These are phyloP conservation scores for Apeira syringaria DNA, from an alignment of 2,888 invertebrate genomes.

Conservation along the genomic window DNA sequence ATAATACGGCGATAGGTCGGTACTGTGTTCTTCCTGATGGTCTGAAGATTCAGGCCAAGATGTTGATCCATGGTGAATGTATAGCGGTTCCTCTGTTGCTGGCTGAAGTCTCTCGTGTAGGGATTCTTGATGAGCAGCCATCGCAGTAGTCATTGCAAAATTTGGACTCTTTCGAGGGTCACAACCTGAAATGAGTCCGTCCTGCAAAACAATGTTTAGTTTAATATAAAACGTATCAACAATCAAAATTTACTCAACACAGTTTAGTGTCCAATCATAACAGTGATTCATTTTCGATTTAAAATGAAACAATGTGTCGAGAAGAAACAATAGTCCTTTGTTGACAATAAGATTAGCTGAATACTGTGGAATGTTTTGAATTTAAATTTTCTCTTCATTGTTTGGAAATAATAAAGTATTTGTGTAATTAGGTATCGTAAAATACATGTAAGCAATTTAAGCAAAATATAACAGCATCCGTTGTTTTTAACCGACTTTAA, in stretches of 20 bases:
- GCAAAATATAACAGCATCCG: slow-evolving; percentile 14
- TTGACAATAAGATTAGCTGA: slow-evolving; percentile 80
- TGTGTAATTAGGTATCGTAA: slow-evolving; percentile 20
- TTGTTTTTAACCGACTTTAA: slow-evolving; percentile 1
- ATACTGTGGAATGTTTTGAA: slow-evolving; percentile 79
- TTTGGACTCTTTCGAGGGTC: slow-evolving; percentile 55
- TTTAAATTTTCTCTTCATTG: slow-evolving; percentile 76
- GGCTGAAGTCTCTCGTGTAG: slow-evolving; percentile 80
- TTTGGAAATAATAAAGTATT: slow-evolving; percentile 63
- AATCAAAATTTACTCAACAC: slow-evolving; percentile 76
- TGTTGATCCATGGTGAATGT: slow-evolving; percentile 78
- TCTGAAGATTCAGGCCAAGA: slow-evolving; percentile 68
- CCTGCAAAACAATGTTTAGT: slow-evolving; percentile 43
- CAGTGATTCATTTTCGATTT: slow-evolving; percentile 78
- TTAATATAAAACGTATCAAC: slow-evolving; percentile 46
- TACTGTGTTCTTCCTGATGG: slow-evolving; percentile 67
- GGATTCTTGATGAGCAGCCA: slow-evolving; percentile 82
- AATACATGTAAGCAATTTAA: slow-evolving; percentile 13
- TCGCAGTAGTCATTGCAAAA: slow-evolving; percentile 83
- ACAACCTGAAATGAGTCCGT: slow-evolving; percentile 68
- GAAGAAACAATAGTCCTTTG: slow-evolving; percentile 79
- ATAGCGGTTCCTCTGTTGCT: slow-evolving; percentile 67
- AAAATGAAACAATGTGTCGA: slow-evolving; percentile 76
- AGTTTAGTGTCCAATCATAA: slow-evolving; percentile 77
- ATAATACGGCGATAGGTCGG: slow-evolving; percentile 71